phyloP scores from a whole-genome alignment of 2,113 vertebrate species.

The Cyanoliseus patagonus region DNA sequence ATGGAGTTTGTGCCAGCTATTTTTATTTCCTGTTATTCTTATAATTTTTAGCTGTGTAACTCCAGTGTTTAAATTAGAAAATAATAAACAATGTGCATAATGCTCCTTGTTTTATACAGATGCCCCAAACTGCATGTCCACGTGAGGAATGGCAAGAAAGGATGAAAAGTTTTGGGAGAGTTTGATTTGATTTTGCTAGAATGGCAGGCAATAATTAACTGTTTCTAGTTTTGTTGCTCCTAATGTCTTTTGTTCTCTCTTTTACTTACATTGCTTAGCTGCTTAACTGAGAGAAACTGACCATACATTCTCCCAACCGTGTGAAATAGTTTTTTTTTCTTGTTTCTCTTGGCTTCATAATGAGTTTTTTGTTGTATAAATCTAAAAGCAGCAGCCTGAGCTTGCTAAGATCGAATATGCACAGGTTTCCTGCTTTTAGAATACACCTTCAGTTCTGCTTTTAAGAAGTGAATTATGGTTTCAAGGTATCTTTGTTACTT shows the following conservation, averaged over 20 bases:
- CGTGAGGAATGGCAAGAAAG: neutral
- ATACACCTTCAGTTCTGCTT: neutral
- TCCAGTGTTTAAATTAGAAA: neutral
- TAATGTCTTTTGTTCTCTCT: neutral
- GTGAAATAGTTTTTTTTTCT: neutral
- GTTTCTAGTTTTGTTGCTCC: neutral
- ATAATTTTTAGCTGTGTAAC: neutral
- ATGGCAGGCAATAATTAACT: neutral
- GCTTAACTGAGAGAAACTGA: neutral
- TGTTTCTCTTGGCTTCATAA: neutral
- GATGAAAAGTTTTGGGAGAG: neutral
- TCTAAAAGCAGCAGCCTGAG: neutral
- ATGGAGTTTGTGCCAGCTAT: neutral
- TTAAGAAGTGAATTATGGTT: neutral
- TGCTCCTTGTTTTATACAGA: neutral
- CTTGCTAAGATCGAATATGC: too few species aligned
- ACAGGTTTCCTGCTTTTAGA: neutral
- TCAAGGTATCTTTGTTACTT: neutral
- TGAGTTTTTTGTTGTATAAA: too few species aligned
- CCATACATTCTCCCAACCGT: fast-evolving
- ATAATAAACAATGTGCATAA: neutral
- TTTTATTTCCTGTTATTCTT: neutral
- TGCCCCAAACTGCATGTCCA: neutral
- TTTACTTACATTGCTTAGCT: neutral
- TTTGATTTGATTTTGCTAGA: neutral